Evolutionary conservation across 1,140 invertebrate genomes (phyloP), one percentile per base, ranked within the genome.

Genomic region (Lepidotrigona ventralis): DNA sequence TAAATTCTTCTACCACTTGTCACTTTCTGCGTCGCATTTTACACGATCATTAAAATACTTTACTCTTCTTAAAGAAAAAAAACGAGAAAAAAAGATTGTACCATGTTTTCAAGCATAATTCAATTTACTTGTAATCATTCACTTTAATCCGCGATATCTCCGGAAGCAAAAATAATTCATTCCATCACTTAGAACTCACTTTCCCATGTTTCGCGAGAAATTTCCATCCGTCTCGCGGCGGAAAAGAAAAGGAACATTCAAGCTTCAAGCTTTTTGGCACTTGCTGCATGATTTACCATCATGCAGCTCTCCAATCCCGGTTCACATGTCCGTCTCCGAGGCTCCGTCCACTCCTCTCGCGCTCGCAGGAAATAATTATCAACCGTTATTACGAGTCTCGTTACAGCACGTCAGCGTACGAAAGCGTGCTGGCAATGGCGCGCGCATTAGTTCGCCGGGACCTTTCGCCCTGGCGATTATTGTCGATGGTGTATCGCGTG

Each of bases 401-500:
- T 84, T 81, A 81, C 82, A 88, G 84, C 81, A 83, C 63, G 63
- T 58, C 58, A 53, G 39, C 39, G 74, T 64, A 81, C 77, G 85
- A 80, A 84, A 88, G 56, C 53, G 33, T 66, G 77, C 74, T 74
- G 29, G 54, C 60, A 78, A 70, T 79, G 19, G 66, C 29, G 75
- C 23, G 79, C 21, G 75, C 23, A 76, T 82, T 77, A 63, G 69
- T 72, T 85, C 39, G 78, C 56, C 66, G 84, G 60, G 81, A 89
- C 86, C 86, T 89, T 88, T 89, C 84, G 69, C 87, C 81, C 84
- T 63, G 80, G 33, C 79, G 87, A 89, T 89, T 89, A 89, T 88
- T 79, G 82, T 26, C 83, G 83, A 80, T 79, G 82, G 72, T 54
- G 54, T 82, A 87, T 91, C 90, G 89, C 91, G 90, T 91, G 90